Conservation (phyloP, 1,140 invertebrate genomes). For the Acromyrmex echinatior region DNA sequence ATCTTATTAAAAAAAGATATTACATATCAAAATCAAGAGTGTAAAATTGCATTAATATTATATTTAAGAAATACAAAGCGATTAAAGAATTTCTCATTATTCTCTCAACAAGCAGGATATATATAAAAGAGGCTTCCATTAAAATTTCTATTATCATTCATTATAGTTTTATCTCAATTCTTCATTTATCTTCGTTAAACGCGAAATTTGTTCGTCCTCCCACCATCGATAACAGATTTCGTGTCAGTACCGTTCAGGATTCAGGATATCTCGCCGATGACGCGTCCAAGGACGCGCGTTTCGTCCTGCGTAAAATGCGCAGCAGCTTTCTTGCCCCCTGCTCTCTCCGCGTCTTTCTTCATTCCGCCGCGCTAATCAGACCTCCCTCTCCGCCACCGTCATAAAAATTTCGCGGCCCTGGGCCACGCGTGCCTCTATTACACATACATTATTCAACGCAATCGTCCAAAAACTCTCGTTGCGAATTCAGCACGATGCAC, state of each 20-base stretch:
- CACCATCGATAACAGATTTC: conserved; percentile 2
- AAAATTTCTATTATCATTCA: background rate
- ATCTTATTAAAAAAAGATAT: background rate
- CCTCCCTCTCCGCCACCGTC: background rate
- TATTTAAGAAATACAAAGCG: background rate
- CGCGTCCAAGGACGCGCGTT: conserved; percentile 66
- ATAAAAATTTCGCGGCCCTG: conserved; percentile 56
- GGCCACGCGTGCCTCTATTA: conserved; percentile 74
- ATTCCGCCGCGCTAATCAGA: conserved; percentile 19
- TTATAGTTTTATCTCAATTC: background rate
- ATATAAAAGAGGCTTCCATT: background rate
- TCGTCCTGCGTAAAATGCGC: conserved; percentile 62
- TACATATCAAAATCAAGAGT: background rate
- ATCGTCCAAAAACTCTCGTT: conserved; percentile 76
- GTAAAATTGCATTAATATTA: background rate
- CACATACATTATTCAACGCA: conserved; percentile 82
- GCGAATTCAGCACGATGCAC: conserved; percentile 82
- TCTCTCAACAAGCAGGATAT: background rate
- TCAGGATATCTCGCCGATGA: conserved; percentile 69
- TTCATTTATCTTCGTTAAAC: conserved; percentile 29
- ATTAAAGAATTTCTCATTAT: background rate
- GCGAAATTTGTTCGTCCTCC: background rate
- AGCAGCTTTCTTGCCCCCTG: conserved; percentile 33
- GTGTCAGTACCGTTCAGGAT: conserved; percentile 41
- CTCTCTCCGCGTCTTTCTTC: background rate